phyloP scores from a whole-genome alignment of 2,113 vertebrate species.

The Probosciger aterrimus region DNA sequence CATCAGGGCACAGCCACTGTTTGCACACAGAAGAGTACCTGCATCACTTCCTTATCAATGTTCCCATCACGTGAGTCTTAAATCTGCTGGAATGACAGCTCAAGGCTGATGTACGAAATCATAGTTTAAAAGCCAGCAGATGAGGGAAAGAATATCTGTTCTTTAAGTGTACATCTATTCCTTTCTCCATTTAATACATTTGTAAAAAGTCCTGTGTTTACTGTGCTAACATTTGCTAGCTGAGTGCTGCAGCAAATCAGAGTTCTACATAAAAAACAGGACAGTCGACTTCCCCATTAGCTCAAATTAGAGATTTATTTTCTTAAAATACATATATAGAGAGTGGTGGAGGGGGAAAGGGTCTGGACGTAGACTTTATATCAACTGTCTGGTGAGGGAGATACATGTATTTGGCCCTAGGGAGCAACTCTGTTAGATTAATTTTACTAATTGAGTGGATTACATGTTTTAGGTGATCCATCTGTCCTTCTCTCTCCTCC shows the following conservation, averaged over 20 bases:
- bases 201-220: not conserved
- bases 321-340: not conserved
- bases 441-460: conserved; percentile 69
- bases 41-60: conserved; percentile 1
- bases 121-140: not conserved
- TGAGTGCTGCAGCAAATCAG: not conserved
- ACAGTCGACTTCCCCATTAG: not conserved
- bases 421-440: conserved; percentile 9
- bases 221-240: not conserved
- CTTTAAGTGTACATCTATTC: not conserved
- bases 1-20: conserved; percentile 6
- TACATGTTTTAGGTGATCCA: conserved; percentile 36
- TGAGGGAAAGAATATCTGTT: not conserved
- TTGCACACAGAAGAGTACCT: not conserved
- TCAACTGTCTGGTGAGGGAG: conserved; percentile 19
- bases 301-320: conserved; percentile 22
- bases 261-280: not conserved
- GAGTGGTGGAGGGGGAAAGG: not conserved
- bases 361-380: conserved; percentile 30
- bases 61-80: conserved; percentile 1
- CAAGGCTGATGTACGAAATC: not conserved
- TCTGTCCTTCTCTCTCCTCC: not conserved
- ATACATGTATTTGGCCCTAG: conserved; percentile 56
- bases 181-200: not conserved
- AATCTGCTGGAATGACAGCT: conserved; percentile 33